Evolutionary conservation across 2,888 invertebrate genomes (phyloP).

Genomic region (Pecten maximus): DNA sequence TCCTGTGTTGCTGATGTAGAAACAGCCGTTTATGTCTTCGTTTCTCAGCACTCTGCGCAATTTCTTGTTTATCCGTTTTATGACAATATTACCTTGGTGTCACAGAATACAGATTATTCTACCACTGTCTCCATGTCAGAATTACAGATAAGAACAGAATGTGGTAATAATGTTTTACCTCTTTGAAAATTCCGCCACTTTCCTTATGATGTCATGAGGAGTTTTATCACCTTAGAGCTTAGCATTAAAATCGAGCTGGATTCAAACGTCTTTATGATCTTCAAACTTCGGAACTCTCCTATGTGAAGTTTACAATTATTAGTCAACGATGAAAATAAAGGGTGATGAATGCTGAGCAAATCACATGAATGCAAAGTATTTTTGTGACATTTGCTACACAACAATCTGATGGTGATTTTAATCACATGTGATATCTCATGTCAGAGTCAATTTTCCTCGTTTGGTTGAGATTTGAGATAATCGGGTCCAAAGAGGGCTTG

Average conservation of each 20-base stretch:
- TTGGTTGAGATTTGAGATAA: constrained; percentile 74
- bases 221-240: neutral
- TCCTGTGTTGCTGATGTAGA: no score
- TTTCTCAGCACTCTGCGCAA: neutral
- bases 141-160: neutral
- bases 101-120: neutral
- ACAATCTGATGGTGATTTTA: neutral
- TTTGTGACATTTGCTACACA: neutral
- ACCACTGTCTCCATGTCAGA: neutral
- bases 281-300: neutral
- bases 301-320: neutral
- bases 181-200: constrained; percentile 30
- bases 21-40: neutral
- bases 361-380: neutral
- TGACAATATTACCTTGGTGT: neutral
- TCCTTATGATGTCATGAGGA: neutral
- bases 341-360: neutral
- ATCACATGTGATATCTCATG: constrained; percentile 37
- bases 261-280: neutral
- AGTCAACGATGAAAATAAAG: neutral
- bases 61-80: neutral
- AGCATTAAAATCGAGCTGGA: neutral
- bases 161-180: neutral
- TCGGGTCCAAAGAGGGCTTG: neutral
- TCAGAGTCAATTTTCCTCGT: constrained; percentile 70